A percentile compares a stretch with the other conserved stretches of the same genome.
Conservation (phyloP, 2,888 invertebrate species). For the Stictocephala bisonia region DNA sequence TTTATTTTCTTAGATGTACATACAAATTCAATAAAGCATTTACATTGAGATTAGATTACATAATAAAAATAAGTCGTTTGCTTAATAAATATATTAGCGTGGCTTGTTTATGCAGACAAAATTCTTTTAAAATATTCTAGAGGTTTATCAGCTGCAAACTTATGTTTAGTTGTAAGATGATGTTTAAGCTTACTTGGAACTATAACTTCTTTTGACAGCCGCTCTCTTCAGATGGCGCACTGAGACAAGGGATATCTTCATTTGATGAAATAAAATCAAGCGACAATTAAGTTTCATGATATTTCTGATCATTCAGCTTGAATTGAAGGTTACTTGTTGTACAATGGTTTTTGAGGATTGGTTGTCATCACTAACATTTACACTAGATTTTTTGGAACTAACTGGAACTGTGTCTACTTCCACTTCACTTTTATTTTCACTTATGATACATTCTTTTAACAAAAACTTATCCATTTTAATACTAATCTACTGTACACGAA, state of each 20-base stretch:
- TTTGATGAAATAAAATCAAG: neutral
- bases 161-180: slow-evolving; percentile 47
- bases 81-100: neutral
- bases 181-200: slow-evolving; percentile 49
- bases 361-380: neutral
- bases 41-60: too few species aligned
- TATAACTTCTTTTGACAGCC: slow-evolving; percentile 45
- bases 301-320: neutral
- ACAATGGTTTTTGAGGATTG: neutral
- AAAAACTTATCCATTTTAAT: too few species aligned
- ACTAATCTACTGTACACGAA: too few species aligned
- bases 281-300: slow-evolving; percentile 3
- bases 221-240: slow-evolving; percentile 47
- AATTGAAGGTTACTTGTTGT: neutral
- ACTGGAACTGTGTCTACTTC: too few species aligned
- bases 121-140: slow-evolving; percentile 48
- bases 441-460: too few species aligned
- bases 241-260: slow-evolving; percentile 45
- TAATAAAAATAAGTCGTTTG: too few species aligned
- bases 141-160: slow-evolving; percentile 48
- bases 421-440: too few species aligned
- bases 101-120: neutral
- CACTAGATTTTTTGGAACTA: too few species aligned
- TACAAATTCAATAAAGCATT: too few species aligned
- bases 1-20: too few species aligned